Evolutionary conservation across 2,888 invertebrate genomes (phyloP).

Genomic region (Phortica magna): DNA sequence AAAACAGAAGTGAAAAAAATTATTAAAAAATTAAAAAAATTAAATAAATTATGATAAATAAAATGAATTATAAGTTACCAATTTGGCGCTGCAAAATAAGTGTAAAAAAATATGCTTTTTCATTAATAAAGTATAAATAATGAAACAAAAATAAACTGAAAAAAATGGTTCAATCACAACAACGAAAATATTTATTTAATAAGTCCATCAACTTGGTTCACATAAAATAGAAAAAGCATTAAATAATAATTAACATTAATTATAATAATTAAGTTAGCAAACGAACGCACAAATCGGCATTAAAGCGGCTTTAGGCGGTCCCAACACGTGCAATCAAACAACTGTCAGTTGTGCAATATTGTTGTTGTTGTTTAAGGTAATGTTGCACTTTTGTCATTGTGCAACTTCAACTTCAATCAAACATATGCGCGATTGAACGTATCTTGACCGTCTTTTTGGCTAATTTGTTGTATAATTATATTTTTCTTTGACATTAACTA

Average conservation of each 20-base stretch:
- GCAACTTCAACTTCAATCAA: too few species aligned
- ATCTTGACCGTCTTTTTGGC: too few species aligned
- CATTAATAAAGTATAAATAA: slow-evolving; percentile 36
- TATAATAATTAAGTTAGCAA: neutral
- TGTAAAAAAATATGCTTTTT: neutral
- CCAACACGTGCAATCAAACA: neutral
- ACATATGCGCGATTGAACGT: neutral
- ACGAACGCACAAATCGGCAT: neutral
- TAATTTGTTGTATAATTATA: neutral
- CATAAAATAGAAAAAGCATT: neutral
- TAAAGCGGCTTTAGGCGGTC: neutral
- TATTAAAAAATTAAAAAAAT: slow-evolving; percentile 21
- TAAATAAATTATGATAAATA: neutral
- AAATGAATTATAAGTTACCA: neutral
- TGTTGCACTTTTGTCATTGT: too few species aligned
- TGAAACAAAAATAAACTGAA: slow-evolving; percentile 25
- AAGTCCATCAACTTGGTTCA: neutral
- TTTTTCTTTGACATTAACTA: neutral
- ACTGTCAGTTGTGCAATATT: too few species aligned
- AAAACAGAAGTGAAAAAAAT: neutral
- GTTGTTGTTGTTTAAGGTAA: too few species aligned
- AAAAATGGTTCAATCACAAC: slow-evolving; percentile 60
- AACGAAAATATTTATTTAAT: slow-evolving; percentile 46
- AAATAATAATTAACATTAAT: slow-evolving; percentile 15
- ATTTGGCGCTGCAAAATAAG: neutral